Evolutionary conservation across 2,888 invertebrate genomes (phyloP), one percentile per base, ranked within the genome.

Genomic region (Cremastinae sp.): DNA sequence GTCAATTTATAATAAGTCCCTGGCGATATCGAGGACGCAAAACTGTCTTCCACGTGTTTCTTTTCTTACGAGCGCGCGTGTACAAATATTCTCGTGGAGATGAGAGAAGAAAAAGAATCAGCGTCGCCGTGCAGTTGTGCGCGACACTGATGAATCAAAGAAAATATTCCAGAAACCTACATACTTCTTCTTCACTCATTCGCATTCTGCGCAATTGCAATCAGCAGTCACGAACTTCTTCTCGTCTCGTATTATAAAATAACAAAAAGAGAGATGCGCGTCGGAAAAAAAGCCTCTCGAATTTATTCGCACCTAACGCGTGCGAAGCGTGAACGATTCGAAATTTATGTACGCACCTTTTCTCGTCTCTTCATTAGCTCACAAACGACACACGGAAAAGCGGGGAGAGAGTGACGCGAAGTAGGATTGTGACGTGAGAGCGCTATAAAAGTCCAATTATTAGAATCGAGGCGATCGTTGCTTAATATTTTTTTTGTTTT

Each of bases 101-200:
- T 28, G 28, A 28, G 28, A 53, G 49, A 20, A 43, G 7, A 45
- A 68, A 49, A 51, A 36, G n/a, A 2, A 16, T 41, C 3, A 36
- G n/a, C 7, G 34, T 41, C 3, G 12, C 9, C 28, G 18, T 16
- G 28, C 34, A 49, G 38, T 14, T 36, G 16, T 18, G 38, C 9
- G 38, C 41, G 34, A 20, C 28, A 14, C 43, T 53, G 43, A 43
- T 47, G 36, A 36, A 43, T 56, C 47, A 54, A 53, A 36, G 43
- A 53, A 28, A 47, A 45, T 64, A 70, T 61, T 64, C 62, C 54
- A 71, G 36, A 62, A 61, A 56, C 56, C 62, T 56, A 64, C 51
- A 64, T 51, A 47, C n/a, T 51, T 64, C 18, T 16, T 51, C 16
- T 38, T 5, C 51, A 3, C 58, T 41, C 18, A 20, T 36, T 20